Percentiles rank a stretch among this genome's conserved stretches.
Conservation (phyloP, 2,888 invertebrate species). For the Sinohyriopsis cumingii region DNA sequence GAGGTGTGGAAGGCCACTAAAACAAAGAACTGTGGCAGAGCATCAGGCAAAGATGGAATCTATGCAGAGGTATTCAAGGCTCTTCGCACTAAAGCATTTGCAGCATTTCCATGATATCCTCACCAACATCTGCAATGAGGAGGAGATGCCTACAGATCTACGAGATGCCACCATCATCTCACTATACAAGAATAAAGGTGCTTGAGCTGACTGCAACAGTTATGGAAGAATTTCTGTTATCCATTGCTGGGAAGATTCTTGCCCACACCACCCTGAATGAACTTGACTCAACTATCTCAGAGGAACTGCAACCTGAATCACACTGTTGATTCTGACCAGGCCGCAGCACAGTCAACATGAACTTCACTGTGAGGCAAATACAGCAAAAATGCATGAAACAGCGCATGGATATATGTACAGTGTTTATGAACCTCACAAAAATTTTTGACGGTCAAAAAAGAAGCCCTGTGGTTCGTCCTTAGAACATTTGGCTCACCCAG, state of each 20-base stretch:
- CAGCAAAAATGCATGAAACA: not conserved
- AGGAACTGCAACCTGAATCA: not conserved
- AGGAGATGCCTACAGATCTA: no score
- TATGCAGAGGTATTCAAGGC: not conserved
- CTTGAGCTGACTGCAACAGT: no score
- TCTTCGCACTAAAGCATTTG: not conserved
- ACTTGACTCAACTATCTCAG: not conserved
- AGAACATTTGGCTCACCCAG: not conserved
- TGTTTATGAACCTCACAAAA: slow-evolving; percentile 3
- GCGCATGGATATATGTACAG: not conserved
- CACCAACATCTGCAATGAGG: no score
- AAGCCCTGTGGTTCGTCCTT: not conserved
- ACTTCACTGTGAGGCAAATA: not conserved
- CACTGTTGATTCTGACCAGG: not conserved
- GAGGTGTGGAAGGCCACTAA: slow-evolving; percentile 11
- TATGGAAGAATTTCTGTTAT: not conserved
- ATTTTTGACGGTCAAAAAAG: not conserved
- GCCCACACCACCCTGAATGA: slow-evolving; percentile 1
- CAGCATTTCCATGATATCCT: no score
- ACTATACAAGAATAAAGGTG: no score
- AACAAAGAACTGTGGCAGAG: slow-evolving; percentile 3
- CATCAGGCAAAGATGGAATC: slow-evolving; percentile 22
- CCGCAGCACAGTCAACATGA: not conserved
- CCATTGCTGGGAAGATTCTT: slow-evolving; percentile 1
- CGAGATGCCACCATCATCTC: no score